Percentiles rank a stretch among this genome's conserved stretches.
Conservation (phyloP, 1,140 invertebrate genomes). For the Lasaia peninsularis region DNA sequence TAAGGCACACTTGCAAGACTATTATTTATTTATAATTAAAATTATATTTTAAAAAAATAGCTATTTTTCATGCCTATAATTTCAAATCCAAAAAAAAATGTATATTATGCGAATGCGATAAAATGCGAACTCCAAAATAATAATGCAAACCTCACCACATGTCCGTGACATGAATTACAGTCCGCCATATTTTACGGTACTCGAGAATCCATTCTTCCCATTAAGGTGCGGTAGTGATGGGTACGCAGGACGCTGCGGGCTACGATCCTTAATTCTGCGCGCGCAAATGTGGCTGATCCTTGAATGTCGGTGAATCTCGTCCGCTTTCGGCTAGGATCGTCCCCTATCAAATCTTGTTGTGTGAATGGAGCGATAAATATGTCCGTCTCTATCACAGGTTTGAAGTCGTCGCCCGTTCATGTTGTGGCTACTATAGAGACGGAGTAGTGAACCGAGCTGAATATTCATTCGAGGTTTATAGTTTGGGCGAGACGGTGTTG, state of each 20-base stretch:
- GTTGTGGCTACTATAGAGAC: slow-evolving; percentile 35
- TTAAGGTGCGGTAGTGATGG: slow-evolving; percentile 16
- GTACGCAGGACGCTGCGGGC: slow-evolving; percentile 27
- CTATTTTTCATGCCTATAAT: too few species aligned
- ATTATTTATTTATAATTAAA: too few species aligned
- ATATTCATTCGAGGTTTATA: slow-evolving; percentile 60
- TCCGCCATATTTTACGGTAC: slow-evolving; percentile 22
- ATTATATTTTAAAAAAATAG: too few species aligned
- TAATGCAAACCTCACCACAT: neutral
- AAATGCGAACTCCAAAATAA: neutral
- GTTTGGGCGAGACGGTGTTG: slow-evolving; percentile 58
- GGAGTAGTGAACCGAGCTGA: slow-evolving; percentile 29
- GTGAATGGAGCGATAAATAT: neutral
- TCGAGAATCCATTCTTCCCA: slow-evolving; percentile 28
- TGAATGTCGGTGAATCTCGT: slow-evolving; percentile 32
- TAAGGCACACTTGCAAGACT: too few species aligned
- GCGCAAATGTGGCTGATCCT: slow-evolving; percentile 51
- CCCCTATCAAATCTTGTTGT: slow-evolving; percentile 13
- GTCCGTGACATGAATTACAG: neutral
- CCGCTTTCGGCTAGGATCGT: slow-evolving; percentile 34
- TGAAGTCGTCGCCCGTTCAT: slow-evolving; percentile 67
- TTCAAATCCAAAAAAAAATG: too few species aligned
- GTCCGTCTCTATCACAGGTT: slow-evolving; percentile 30
- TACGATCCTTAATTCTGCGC: slow-evolving; percentile 40
- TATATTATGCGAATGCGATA: too few species aligned